Evolutionary conservation across 2,888 invertebrate genomes (phyloP).

Genomic region (Sepioteuthis lessoniana): DNA sequence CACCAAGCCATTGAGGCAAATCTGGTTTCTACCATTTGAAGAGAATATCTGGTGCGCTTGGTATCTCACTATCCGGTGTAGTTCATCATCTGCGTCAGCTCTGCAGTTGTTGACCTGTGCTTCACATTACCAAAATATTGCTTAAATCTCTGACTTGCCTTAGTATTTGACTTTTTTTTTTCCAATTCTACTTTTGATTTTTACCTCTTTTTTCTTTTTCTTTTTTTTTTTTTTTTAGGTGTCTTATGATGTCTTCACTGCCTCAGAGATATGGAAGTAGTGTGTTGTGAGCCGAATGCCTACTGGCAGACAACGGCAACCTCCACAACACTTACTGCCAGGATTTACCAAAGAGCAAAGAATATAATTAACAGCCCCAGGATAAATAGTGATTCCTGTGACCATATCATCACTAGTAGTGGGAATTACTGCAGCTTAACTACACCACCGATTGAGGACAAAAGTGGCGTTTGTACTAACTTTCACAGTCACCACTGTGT

Average conservation of each 20-base stretch:
- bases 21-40: no score
- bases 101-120: no score
- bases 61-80: no score
- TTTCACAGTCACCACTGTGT: neutral
- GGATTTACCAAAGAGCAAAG: neutral
- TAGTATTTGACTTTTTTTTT: no score
- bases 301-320: constrained; percentile 20
- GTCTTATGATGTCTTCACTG: constrained; percentile 38
- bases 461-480: neutral
- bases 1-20: no score
- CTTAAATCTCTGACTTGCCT: no score
- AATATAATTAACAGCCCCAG: neutral
- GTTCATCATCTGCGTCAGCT: no score
- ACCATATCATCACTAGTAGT: neutral
- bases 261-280: constrained; percentile 37
- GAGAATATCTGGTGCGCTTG: no score
- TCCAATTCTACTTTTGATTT: no score
- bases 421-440: neutral
- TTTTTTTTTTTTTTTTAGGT: neutral
- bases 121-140: no score
- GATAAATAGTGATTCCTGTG: neutral
- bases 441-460: neutral
- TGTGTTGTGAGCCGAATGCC: constrained; percentile 14
- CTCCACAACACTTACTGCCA: constrained; percentile 36
- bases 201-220: neutral